Conservation (phyloP, 2,888 invertebrate genomes). For the Pristionchus maxplancki region DNA sequence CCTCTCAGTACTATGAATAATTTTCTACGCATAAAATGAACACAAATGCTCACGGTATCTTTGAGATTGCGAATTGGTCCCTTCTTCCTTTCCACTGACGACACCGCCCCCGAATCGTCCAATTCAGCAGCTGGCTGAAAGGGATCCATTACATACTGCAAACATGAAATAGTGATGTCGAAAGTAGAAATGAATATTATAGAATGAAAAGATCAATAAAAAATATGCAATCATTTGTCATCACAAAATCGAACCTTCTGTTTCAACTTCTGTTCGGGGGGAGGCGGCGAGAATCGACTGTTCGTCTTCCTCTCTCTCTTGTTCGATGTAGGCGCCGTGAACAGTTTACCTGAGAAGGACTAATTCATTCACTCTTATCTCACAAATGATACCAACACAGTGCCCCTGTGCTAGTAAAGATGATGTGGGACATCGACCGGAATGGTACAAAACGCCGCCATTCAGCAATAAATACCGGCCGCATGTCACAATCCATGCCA, state of each 20-base stretch:
- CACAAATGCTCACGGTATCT: not conserved
- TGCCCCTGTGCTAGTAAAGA: not conserved
- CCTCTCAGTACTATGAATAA: too few relatives aligned
- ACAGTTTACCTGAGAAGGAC: not conserved
- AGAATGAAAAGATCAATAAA: too few relatives aligned
- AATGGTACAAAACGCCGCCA: not conserved
- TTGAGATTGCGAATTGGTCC: not conserved
- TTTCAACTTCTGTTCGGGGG: not conserved
- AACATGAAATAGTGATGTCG: too few relatives aligned
- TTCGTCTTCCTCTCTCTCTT: slow-evolving; percentile 7
- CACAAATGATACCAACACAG: not conserved
- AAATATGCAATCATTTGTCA: not conserved
- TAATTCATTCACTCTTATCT: not conserved
- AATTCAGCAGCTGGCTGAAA: not conserved
- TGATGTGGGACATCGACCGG: too few relatives aligned
- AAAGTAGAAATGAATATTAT: too few relatives aligned
- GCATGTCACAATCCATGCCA: too few relatives aligned
- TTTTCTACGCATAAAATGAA: too few relatives aligned
- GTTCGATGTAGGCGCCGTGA: not conserved
- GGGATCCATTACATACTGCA: not conserved
- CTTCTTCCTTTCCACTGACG: not conserved
- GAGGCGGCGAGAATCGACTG: not conserved
- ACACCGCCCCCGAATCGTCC: too few relatives aligned
- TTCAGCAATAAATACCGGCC: too few relatives aligned
- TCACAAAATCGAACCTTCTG: not conserved